These are phyloP conservation scores for Thunnus albacares DNA, from an alignment of 2,797 vertebrate species.

Conservation along the genomic window DNA sequence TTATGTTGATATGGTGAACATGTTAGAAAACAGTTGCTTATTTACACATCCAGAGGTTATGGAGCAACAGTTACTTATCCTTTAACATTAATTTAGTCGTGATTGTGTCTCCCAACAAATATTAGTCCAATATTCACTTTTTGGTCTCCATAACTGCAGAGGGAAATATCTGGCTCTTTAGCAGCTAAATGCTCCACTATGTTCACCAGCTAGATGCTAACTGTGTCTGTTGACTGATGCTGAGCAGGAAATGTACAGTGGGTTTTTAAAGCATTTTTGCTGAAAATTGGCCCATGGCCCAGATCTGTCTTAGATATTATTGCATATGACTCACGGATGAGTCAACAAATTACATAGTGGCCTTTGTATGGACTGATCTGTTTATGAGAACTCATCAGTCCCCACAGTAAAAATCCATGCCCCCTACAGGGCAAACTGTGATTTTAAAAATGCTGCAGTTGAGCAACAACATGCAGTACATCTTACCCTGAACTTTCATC, in stretches of 20 bases:
- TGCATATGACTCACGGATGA: conserved; percentile 57
- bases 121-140: too few species aligned
- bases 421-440: conserved; percentile 26
- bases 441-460: conserved; percentile 41
- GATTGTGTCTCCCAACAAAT: too few species aligned
- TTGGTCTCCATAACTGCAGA: too few species aligned
- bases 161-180: too few species aligned
- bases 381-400: conserved; percentile 52
- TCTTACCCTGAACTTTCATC: conserved; percentile 51
- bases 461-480: conserved; percentile 34
- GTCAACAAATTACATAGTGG: conserved; percentile 49
- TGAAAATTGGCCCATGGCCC: conserved; percentile 4
- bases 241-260: background rate
- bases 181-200: too few species aligned
- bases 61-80: too few species aligned
- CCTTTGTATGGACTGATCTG: conserved; percentile 49
- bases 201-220: too few species aligned
- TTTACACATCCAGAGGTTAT: too few species aligned
- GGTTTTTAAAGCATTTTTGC: too few species aligned
- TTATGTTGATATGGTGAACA: too few species aligned
- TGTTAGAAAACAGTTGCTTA: too few species aligned
- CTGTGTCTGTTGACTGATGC: background rate
- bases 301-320: conserved; percentile 43
- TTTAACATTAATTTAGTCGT: too few species aligned
- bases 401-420: conserved; percentile 35